Conservation (phyloP, 2,888 invertebrate genomes). For the Itoplectis maculator region DNA sequence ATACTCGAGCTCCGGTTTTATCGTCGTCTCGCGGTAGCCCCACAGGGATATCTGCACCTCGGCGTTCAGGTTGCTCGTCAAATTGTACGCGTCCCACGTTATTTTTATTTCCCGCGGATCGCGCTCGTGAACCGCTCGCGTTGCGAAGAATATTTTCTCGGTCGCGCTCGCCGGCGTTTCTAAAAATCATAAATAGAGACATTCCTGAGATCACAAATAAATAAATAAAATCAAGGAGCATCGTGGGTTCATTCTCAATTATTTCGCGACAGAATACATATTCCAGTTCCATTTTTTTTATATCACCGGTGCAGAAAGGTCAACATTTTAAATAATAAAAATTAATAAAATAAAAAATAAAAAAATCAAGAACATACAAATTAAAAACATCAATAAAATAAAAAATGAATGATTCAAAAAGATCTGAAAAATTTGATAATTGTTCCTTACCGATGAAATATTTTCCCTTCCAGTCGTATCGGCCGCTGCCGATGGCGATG, state of each 20-base stretch:
- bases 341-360: too few relatives aligned
- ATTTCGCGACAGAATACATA: too few relatives aligned
- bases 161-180: conserved; percentile 95
- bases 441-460: conserved; percentile 93
- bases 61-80: conserved; percentile 92
- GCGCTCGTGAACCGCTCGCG: conserved; percentile 90
- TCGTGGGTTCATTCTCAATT: too few relatives aligned
- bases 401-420: too few relatives aligned
- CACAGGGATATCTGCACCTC: conserved; percentile 93
- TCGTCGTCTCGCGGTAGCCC: conserved; percentile 95
- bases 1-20: conserved; percentile 92
- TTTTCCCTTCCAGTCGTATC: conserved; percentile 95
- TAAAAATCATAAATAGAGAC: conserved; percentile 81
- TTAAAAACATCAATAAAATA: too few relatives aligned
- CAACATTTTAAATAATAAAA: too few relatives aligned
- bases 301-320: too few relatives aligned
- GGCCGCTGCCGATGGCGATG: conserved; percentile 92
- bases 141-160: conserved; percentile 93
- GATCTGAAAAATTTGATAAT: too few relatives aligned
- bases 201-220: neutral
- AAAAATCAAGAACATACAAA: too few relatives aligned
- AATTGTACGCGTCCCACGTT: conserved; percentile 94
- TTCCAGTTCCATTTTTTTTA: too few relatives aligned
- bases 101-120: conserved; percentile 91
- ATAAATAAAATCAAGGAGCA: too few relatives aligned